Percentiles rank a stretch among this genome's conserved stretches.
These are phyloP conservation scores for Pedionomus torquatus DNA, from an alignment of 2,113 vertebrate species.

Conservation along the genomic window DNA sequence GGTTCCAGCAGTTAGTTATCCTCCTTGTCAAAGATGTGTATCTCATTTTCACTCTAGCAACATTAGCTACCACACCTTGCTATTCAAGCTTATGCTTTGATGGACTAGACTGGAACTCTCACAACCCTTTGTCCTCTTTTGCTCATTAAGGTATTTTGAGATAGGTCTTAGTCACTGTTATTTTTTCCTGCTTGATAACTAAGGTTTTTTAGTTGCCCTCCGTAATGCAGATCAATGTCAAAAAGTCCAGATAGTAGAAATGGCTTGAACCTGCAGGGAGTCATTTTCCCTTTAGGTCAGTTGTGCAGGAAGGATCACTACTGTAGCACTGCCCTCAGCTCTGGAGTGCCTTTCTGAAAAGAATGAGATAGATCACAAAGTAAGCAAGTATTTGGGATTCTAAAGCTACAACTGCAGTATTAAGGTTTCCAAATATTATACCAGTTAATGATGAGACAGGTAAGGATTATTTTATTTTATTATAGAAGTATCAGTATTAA, in stretches of 20 bases:
- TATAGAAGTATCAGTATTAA: not conserved
- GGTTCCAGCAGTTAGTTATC: not conserved
- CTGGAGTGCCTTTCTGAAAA: not conserved
- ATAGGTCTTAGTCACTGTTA: not conserved
- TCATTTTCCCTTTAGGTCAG: not conserved
- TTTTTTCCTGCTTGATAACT: not conserved
- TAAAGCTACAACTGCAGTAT: not conserved
- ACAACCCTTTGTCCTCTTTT: not conserved
- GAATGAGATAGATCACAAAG: not conserved
- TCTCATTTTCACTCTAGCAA: not conserved
- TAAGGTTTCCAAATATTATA: not conserved
- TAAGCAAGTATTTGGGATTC: not conserved
- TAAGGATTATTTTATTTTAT: not conserved
- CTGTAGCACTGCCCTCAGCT: not conserved
- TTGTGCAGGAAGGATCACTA: not conserved
- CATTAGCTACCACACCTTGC: not conserved
- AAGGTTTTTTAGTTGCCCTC: not conserved
- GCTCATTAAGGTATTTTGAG: not conserved
- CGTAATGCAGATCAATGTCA: not conserved
- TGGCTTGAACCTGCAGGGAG: not conserved
- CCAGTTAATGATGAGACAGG: not conserved
- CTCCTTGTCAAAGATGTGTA: not conserved
- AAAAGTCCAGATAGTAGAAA: not conserved
- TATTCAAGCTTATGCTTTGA: not conserved
- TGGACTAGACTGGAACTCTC: not conserved